A percentile compares a stretch with the other conserved stretches of the same genome.
phyloP scores from a whole-genome alignment of 2,888 invertebrate genomes.

The Blomia tropicalis region DNA sequence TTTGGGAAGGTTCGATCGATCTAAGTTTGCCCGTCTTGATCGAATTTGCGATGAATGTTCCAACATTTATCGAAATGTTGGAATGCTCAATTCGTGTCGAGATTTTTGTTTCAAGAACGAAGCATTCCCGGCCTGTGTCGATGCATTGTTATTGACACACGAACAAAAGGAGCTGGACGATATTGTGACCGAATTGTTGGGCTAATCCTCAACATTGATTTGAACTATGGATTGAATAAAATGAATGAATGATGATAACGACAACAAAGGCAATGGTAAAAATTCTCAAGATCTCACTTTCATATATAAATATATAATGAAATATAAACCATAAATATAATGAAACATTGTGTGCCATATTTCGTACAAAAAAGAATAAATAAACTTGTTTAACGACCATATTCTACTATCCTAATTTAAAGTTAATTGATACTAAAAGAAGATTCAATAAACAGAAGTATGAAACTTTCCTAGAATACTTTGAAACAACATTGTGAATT shows the following conservation, averaged over 20 bases:
- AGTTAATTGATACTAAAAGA: too few relatives aligned
- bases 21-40: slow-evolving; percentile 29
- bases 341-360: too few relatives aligned
- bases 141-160: slow-evolving; percentile 26
- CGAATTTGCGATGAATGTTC: slow-evolving; percentile 30
- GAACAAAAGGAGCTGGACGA: slow-evolving; percentile 26
- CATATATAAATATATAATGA: too few relatives aligned
- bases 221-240: background rate
- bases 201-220: background rate
- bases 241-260: background rate
- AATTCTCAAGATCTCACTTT: too few relatives aligned
- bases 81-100: slow-evolving; percentile 27
- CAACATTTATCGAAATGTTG: slow-evolving; percentile 27
- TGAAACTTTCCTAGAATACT: too few relatives aligned
- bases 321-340: too few relatives aligned
- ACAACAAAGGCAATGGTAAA: too few relatives aligned
- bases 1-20: slow-evolving; percentile 28
- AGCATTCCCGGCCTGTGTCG: slow-evolving; percentile 26
- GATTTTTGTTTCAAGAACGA: slow-evolving; percentile 28
- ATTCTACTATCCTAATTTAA: too few relatives aligned
- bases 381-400: too few relatives aligned
- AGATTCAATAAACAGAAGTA: too few relatives aligned
- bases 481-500: too few relatives aligned
- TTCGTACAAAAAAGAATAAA: too few relatives aligned
- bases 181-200: slow-evolving; percentile 26